Percentiles rank a stretch among this genome's conserved stretches.
Evolutionary conservation across 2,888 invertebrate genomes (phyloP).

Genomic region (Desoria tigrina): DNA sequence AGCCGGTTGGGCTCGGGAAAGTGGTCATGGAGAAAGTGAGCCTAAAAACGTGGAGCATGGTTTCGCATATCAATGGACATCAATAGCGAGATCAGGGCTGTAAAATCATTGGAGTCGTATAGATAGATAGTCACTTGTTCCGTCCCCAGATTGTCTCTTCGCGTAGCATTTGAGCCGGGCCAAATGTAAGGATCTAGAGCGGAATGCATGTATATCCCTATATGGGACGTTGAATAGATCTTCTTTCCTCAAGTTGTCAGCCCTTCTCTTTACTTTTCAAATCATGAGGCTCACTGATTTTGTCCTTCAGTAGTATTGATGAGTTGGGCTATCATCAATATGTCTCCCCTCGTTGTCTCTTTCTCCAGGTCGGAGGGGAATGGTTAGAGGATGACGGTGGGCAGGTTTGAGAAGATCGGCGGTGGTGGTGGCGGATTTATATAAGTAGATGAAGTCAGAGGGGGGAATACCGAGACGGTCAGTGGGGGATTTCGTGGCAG

Average conservation of each 20-base stretch:
- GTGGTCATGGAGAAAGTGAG: constrained; percentile 15
- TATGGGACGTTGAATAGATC: not conserved
- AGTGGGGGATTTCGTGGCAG: not conserved
- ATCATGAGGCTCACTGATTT: constrained; percentile 17
- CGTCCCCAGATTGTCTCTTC: constrained; percentile 10
- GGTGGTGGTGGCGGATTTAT: no score
- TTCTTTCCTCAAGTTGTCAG: constrained; percentile 2
- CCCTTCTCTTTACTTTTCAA: constrained; percentile 19
- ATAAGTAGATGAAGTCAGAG: not conserved
- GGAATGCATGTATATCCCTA: not conserved
- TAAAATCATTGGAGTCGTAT: constrained; percentile 17
- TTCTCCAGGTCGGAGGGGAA: not conserved
- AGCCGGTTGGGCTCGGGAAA: constrained; percentile 11
- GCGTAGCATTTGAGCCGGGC: not conserved
- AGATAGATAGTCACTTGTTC: constrained; percentile 9
- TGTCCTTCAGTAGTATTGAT: constrained; percentile 19
- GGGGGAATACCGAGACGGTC: not conserved
- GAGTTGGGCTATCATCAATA: not conserved
- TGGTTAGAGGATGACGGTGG: not conserved
- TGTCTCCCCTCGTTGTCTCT: not conserved
- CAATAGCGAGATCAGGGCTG: not conserved
- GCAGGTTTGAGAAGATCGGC: no score
- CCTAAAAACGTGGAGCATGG: constrained; percentile 19
- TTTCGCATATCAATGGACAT: constrained; percentile 15
- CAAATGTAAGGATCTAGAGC: not conserved